Percentiles rank a stretch among this genome's conserved stretches.
These are phyloP conservation scores for Achlya flavicornis DNA, from an alignment of 2,888 invertebrate species.

Conservation along the genomic window DNA sequence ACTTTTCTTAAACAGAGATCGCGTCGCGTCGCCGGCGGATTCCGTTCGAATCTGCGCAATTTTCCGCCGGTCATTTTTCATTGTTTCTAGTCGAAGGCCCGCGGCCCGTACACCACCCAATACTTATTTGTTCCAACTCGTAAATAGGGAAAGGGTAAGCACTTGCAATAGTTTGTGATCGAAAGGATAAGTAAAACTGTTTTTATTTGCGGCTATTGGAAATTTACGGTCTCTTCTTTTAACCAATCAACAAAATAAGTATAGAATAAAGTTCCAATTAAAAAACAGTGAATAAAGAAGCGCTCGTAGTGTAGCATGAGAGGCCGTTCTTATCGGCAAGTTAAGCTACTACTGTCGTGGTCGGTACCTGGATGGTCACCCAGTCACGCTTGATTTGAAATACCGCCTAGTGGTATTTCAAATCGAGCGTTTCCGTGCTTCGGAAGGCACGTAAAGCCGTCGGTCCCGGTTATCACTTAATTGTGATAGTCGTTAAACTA, in stretches of 20 bases:
- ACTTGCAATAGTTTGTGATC: constrained; percentile 60
- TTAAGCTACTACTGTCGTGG: no score
- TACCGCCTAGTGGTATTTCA: no score
- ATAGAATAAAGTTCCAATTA: no score
- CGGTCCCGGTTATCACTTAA: no score
- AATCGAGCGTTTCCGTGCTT: no score
- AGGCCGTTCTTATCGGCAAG: no score
- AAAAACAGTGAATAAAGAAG: no score
- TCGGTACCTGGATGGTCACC: no score
- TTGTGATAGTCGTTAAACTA: no score
- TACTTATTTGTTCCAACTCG: constrained; percentile 64
- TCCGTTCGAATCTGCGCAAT: constrained; percentile 75
- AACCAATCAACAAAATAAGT: not conserved
- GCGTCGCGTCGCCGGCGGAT: constrained; percentile 59
- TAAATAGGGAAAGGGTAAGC: constrained; percentile 53
- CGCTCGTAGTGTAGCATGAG: no score
- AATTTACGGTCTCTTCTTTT: not conserved
- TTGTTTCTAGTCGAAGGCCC: constrained; percentile 64
- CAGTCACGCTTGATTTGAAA: no score
- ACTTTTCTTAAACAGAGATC: constrained; percentile 53
- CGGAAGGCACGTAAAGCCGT: no score
- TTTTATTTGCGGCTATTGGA: not conserved
- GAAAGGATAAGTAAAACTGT: constrained; percentile 1
- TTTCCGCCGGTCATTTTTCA: constrained; percentile 83
- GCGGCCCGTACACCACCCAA: constrained; percentile 47